Evolutionary conservation across 2,888 invertebrate genomes (phyloP), one percentile per base, ranked within the genome.

Genomic region (Dromius quadrimaculatus): DNA sequence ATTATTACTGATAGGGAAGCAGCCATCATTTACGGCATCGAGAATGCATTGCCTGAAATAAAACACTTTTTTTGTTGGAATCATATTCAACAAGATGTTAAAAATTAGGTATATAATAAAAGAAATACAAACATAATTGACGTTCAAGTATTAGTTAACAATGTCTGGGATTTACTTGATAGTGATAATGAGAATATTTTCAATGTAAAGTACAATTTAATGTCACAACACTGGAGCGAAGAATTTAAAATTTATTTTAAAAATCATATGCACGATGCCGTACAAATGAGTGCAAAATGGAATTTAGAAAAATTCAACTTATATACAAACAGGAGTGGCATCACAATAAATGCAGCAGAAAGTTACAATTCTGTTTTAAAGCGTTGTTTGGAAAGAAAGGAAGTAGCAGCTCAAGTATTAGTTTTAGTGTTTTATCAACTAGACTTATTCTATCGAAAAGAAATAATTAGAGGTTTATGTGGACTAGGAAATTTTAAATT

Each of bases 171-270:
- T 38, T 23, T 69, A 41, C 61, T 69, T 11, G 61, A 63, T 23
- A 41, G 22, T 22, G 11, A 34, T 13, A 69, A n/a, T 43, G 36
- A 38, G 6, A 43, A 69, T 13, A 43, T 9, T 15, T 69, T 61
- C 41, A 15, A 23, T 3, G 1, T 6, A n/a, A 65, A 69, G 28
- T 62, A 63, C 11, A 32, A 62, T 19, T 3, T n/a, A 5, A 69
- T 69, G 69, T 11, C 5, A 9, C 32, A 20, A n/a, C 22, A 69
- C 8, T 69, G 62, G 43, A 65, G 23, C 22, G 5, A 3, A 41
- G 8, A 41, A n/a, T 64, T 69, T 36, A 69, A 69, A 62, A 65
- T 5, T n/a, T 69, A 69, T 62, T 69, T 69, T 41, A 41, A 69
- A 8, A 38, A 17, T 8, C 20, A 41, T 59, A 13, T 69, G 17